These are phyloP conservation scores for Megalurothrips usitatus DNA, from an alignment of 2,888 invertebrate genomes.

Conservation along the genomic window DNA sequence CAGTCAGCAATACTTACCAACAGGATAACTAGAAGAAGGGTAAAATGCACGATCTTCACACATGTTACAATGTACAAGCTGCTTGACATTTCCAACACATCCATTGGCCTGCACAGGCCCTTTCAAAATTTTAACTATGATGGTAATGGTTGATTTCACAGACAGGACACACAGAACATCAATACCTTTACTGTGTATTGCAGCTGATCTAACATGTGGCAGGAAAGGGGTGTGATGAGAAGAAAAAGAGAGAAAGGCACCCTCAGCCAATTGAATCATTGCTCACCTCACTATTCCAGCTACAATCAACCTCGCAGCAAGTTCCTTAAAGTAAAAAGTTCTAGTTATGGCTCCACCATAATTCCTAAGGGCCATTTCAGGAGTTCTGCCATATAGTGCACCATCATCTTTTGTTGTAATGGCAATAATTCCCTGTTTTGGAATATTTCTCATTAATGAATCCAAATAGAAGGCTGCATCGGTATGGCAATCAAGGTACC, in stretches of 20 bases:
- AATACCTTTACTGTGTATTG: slow-evolving; percentile 41
- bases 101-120: slow-evolving; percentile 40
- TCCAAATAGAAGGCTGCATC: slow-evolving; percentile 41
- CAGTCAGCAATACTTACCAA: slow-evolving; percentile 37
- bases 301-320: slow-evolving; percentile 41
- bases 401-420: slow-evolving; percentile 42
- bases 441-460: slow-evolving; percentile 40
- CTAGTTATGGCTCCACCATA: slow-evolving; percentile 41
- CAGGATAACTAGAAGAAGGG: slow-evolving; percentile 39
- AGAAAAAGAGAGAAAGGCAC: not conserved
- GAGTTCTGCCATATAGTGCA: slow-evolving; percentile 39
- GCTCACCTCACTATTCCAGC: slow-evolving; percentile 40
- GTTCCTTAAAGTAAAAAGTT: slow-evolving; percentile 40
- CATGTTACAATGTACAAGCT: slow-evolving; percentile 40
- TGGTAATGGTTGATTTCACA: slow-evolving; percentile 40
- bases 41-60: slow-evolving; percentile 42
- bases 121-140: slow-evolving; percentile 39
- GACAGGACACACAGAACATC: slow-evolving; percentile 39
- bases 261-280: not conserved
- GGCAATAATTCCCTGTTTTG: slow-evolving; percentile 40
- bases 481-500: slow-evolving; percentile 41
- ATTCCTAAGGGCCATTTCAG: slow-evolving; percentile 40
- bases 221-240: not conserved
- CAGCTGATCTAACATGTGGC: slow-evolving; percentile 39
- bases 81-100: slow-evolving; percentile 38